These are phyloP conservation scores for Meteorus colon DNA, from an alignment of 2,888 invertebrate species.

Conservation along the genomic window DNA sequence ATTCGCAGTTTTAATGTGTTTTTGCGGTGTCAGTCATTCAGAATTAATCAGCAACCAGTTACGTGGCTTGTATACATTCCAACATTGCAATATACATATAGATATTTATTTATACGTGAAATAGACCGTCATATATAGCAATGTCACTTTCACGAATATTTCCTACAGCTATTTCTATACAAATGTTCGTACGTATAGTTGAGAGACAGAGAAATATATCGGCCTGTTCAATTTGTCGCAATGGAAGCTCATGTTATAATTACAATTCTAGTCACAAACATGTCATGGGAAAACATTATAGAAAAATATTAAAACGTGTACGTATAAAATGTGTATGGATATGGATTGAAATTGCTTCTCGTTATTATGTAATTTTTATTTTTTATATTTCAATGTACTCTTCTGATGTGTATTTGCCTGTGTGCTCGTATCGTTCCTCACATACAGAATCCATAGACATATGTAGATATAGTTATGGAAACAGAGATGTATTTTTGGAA, in stretches of 20 bases:
- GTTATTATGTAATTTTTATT: background rate
- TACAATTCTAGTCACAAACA: constrained; percentile 72
- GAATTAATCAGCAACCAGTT: constrained; percentile 71
- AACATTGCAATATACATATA: background rate
- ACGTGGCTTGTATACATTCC: constrained; percentile 50
- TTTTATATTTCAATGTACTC: background rate
- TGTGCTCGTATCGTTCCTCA: constrained; percentile 55
- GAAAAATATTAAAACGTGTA: background rate
- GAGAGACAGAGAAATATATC: constrained; percentile 62
- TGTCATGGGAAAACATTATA: constrained; percentile 66
- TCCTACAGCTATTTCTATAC: constrained; percentile 41
- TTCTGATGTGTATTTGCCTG: constrained; percentile 42
- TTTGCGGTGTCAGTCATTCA: constrained; percentile 73
- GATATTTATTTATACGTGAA: background rate
- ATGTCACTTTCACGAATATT: constrained; percentile 48
- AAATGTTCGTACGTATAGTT: background rate
- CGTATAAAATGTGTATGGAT: background rate
- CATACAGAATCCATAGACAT: background rate
- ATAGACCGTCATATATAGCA: constrained; percentile 1
- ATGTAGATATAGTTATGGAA: no score
- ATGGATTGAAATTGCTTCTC: background rate
- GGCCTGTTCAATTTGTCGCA: constrained; percentile 60
- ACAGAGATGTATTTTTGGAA: no score
- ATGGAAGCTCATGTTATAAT: constrained; percentile 71
- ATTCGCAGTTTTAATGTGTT: constrained; percentile 73